A percentile compares a stretch with the other conserved stretches of the same genome.
Evolutionary conservation across 2,888 invertebrate species (phyloP).

Genomic region (Drosophila setosimentum): DNA sequence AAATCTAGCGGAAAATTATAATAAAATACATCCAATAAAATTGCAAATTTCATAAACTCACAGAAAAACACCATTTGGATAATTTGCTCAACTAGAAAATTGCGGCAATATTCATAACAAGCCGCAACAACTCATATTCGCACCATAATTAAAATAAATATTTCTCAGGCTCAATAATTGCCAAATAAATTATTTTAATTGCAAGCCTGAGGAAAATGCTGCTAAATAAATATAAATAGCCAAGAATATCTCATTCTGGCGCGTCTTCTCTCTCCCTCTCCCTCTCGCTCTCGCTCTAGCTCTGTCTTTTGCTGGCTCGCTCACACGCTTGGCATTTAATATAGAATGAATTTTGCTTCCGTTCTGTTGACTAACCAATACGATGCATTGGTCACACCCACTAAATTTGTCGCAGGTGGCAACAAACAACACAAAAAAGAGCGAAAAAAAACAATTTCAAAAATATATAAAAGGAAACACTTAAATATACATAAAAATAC

Average conservation of each 20-base stretch:
- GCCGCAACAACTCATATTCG: conserved; percentile 48
- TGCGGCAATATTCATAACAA: conserved; percentile 53
- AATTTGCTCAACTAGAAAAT: conserved; percentile 32
- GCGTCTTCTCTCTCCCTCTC: neutral
- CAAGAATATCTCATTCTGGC: neutral
- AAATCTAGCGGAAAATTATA: neutral
- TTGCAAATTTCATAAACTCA: too few relatives aligned
- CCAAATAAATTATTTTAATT: conserved; percentile 80
- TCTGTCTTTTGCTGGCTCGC: neutral
- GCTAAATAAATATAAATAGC: conserved; percentile 69
- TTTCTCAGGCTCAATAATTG: conserved; percentile 75
- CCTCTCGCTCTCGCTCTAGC: neutral
- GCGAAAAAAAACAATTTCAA: neutral
- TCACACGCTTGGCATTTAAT: conserved; percentile 33
- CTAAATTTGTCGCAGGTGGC: conserved; percentile 65
- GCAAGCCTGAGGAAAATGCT: conserved; percentile 43
- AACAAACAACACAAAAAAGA: conserved; percentile 18
- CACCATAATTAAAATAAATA: conserved; percentile 76
- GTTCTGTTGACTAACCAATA: conserved; percentile 55
- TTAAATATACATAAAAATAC: conserved; percentile 79
- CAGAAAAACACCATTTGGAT: neutral
- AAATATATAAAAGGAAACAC: conserved; percentile 55
- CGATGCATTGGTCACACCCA: conserved; percentile 64
- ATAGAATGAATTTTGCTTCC: conserved; percentile 37
- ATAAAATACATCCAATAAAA: neutral